These are phyloP conservation scores for Synergus umbraculus DNA, from an alignment of 2,888 invertebrate species.

Conservation along the genomic window DNA sequence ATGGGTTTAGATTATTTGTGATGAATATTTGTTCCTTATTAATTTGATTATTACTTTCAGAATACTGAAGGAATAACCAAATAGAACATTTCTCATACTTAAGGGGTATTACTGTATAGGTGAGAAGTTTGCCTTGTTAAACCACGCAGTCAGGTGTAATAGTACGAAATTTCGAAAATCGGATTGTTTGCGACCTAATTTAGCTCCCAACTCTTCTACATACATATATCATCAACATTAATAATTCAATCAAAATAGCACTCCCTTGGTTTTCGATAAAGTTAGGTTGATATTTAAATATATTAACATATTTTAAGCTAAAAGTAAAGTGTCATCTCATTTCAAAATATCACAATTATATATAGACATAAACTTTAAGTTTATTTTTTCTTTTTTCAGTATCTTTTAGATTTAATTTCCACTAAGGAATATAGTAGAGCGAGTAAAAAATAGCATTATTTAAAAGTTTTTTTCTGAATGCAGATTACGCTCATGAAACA, in stretches of 20 bases:
- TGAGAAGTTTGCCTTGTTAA: slow-evolving; percentile 7
- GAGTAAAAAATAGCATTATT: too few relatives aligned
- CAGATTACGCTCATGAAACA: background rate
- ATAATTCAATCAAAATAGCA: background rate
- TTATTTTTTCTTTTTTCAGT: too few relatives aligned
- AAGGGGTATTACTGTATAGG: background rate
- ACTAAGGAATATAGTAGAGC: too few relatives aligned
- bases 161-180: slow-evolving; percentile 12
- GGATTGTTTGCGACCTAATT: slow-evolving; percentile 21
- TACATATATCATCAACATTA: background rate
- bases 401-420: too few relatives aligned
- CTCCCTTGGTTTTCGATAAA: background rate
- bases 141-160: slow-evolving; percentile 10
- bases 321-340: background rate
- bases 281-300: background rate
- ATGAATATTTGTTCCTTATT: too few relatives aligned
- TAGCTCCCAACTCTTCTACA: background rate
- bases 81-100: background rate
- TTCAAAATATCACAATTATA: background rate
- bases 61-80: background rate
- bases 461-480: background rate
- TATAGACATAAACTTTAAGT: too few relatives aligned
- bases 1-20: too few relatives aligned
- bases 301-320: background rate
- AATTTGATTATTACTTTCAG: background rate